Conservation (phyloP, 1,140 invertebrate genomes). For the Paramacrobiotus metropolitanus region DNA sequence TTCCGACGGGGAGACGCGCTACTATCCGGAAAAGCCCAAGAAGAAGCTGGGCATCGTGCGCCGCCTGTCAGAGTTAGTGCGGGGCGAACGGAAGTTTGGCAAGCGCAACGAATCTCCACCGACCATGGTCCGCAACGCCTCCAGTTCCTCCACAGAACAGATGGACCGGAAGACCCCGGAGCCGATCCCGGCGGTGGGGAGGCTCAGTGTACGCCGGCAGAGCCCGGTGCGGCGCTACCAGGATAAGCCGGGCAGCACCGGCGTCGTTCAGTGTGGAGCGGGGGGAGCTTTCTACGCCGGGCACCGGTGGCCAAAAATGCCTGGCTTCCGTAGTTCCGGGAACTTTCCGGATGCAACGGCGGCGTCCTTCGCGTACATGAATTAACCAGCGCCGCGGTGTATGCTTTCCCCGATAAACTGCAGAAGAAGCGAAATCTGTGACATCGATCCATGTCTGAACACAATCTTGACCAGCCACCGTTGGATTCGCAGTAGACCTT, state of each 20-base stretch:
- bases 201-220: background rate
- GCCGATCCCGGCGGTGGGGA: background rate
- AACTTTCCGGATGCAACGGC: background rate
- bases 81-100: background rate
- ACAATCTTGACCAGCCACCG: no score
- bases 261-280: no score
- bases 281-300: no score
- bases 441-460: background rate
- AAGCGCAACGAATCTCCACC: background rate
- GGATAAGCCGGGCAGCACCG: no score
- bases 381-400: background rate
- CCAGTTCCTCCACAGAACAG: background rate
- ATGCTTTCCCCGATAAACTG: background rate
- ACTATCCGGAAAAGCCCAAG: background rate
- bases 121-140: background rate
- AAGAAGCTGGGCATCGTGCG: constrained; percentile 1
- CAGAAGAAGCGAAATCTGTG: background rate
- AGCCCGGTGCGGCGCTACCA: background rate
- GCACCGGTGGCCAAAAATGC: no score
- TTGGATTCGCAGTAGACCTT: no score
- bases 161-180: background rate
- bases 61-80: background rate
- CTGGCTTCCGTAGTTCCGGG: no score
- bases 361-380: background rate
- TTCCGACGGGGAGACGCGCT: background rate